Conservation (phyloP, 1,140 invertebrate species). For the Drosophila ironensis region DNA sequence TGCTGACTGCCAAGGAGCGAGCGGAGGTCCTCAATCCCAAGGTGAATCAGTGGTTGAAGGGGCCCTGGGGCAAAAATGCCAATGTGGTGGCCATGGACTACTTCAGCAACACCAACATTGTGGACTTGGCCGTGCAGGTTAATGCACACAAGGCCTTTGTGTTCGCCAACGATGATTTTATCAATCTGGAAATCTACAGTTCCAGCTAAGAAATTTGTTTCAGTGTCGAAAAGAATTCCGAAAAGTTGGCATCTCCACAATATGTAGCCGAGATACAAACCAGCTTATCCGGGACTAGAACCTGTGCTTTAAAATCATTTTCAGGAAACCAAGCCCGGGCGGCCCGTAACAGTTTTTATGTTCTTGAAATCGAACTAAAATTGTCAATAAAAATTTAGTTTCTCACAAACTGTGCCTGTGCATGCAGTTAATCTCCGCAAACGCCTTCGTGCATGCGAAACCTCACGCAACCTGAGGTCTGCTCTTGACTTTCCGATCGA, state of each 20-base stretch:
- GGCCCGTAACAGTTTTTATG: no score
- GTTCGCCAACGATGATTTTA: conserved; percentile 44
- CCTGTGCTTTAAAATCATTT: neutral
- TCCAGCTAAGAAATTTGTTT: neutral
- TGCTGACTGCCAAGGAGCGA: conserved; percentile 67
- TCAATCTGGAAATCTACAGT: conserved; percentile 56
- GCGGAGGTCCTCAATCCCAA: conserved; percentile 66
- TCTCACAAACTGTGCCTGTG: conserved; percentile 15
- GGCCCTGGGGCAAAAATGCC: conserved; percentile 83
- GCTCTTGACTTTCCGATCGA: conserved; percentile 10
- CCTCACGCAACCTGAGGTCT: conserved; percentile 59
- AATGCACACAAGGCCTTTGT: conserved; percentile 71
- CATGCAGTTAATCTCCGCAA: neutral
- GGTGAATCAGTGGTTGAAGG: conserved; percentile 61
- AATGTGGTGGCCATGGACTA: conserved; percentile 85
- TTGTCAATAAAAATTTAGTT: neutral
- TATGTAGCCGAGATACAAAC: neutral
- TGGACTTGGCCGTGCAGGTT: conserved; percentile 83
- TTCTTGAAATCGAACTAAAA: neutral
- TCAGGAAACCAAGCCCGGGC: neutral
- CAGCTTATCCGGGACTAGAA: neutral
- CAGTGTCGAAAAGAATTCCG: neutral
- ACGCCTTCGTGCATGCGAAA: conserved; percentile 12
- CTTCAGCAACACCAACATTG: conserved; percentile 85
- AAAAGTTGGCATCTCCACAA: neutral